phyloP scores from a whole-genome alignment of 2,888 invertebrate genomes.

The Dasypogon diadema region DNA sequence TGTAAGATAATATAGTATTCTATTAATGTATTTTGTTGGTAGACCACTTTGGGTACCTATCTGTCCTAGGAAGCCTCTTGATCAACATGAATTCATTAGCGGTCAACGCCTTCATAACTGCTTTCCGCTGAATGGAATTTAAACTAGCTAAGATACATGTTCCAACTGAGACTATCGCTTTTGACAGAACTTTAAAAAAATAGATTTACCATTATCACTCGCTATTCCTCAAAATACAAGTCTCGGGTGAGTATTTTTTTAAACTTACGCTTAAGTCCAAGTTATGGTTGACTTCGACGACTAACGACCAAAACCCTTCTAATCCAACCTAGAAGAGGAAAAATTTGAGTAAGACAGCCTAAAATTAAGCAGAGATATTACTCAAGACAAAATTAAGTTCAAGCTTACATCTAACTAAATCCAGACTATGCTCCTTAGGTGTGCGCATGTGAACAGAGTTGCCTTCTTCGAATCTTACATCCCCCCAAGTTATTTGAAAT shows the following conservation, averaged over 20 bases:
- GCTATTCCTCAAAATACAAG: conserved; percentile 81
- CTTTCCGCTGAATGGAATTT: conserved; percentile 84
- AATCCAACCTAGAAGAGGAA: conserved; percentile 62
- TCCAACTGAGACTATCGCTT: conserved; percentile 71
- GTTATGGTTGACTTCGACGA: conserved; percentile 71
- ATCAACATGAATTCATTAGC: conserved; percentile 86
- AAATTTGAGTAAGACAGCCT: too few species aligned
- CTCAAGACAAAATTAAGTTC: conserved; percentile 63
- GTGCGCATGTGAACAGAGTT: conserved; percentile 70
- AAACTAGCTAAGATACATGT: conserved; percentile 74
- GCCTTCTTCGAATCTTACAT: conserved; percentile 64
- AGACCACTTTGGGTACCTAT: too few species aligned
- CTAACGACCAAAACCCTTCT: conserved; percentile 79
- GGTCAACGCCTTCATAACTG: conserved; percentile 80
- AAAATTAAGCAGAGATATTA: too few species aligned
- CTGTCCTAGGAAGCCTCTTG: conserved; percentile 95
- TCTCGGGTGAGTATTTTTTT: conserved; percentile 70
- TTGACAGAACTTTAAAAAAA: conserved; percentile 72
- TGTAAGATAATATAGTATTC: too few species aligned
- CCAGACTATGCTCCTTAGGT: conserved; percentile 63
- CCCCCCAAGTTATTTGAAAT: conserved; percentile 58
- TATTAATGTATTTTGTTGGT: too few species aligned
- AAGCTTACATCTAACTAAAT: too few species aligned
- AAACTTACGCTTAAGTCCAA: conserved; percentile 73
- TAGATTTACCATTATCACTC: conserved; percentile 74